These are phyloP conservation scores for Leguminivora glycinivorella DNA, from an alignment of 1,140 invertebrate species.

Conservation along the genomic window DNA sequence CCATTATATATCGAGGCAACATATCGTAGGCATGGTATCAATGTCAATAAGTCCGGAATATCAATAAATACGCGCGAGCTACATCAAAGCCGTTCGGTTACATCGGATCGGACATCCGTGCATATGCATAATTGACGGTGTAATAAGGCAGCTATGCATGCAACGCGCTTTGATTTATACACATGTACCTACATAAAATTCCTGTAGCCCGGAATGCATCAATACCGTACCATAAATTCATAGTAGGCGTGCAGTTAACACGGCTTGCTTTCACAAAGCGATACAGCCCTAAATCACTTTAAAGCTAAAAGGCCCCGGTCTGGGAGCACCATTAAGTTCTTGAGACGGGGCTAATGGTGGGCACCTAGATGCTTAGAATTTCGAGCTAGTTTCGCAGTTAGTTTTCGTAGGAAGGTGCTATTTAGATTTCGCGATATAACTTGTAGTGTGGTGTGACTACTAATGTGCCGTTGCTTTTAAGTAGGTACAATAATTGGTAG, in stretches of 20 bases:
- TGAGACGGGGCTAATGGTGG: conserved; percentile 70
- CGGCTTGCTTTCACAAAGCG: conserved; percentile 20
- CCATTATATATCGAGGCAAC: background rate
- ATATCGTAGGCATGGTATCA: background rate
- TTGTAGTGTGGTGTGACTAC: background rate
- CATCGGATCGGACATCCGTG: conserved; percentile 21
- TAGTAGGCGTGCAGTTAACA: conserved; percentile 11
- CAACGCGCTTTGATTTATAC: conserved; percentile 25
- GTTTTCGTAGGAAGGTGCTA: background rate
- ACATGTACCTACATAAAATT: conserved; percentile 19
- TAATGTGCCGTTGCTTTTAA: too few species aligned
- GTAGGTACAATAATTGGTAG: too few species aligned
- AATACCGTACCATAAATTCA: conserved; percentile 27
- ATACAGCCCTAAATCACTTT: conserved; percentile 33
- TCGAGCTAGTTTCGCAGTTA: conserved; percentile 26
- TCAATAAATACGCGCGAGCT: conserved; percentile 10
- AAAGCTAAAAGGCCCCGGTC: conserved; percentile 42
- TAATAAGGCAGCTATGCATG: conserved; percentile 21
- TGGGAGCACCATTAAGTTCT: conserved; percentile 62
- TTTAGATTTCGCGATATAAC: background rate
- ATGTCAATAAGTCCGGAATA: background rate
- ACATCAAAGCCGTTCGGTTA: conserved; percentile 30
- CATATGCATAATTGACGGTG: conserved; percentile 24
- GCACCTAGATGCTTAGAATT: conserved; percentile 44
- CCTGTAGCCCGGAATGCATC: conserved; percentile 13